phyloP scores from a whole-genome alignment of 2,113 vertebrate species.

The Hippolais icterina region DNA sequence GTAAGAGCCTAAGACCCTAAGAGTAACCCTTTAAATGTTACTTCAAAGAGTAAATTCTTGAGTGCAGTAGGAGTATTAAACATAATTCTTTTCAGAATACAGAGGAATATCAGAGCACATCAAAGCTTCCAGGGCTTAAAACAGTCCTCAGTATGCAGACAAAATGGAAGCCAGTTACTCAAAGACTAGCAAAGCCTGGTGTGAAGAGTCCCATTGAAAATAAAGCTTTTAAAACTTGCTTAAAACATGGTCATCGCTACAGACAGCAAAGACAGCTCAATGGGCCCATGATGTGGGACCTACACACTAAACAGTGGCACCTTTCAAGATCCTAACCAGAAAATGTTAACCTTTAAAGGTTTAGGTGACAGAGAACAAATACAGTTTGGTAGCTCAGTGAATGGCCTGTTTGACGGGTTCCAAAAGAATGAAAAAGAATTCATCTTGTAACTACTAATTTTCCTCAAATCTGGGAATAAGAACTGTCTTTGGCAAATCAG shows the following conservation, averaged over 20 bases:
- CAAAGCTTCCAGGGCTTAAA: neutral
- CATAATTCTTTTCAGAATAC: neutral
- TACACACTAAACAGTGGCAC: neutral
- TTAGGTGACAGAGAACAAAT: neutral
- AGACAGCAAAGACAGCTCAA: neutral
- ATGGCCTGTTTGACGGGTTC: neutral
- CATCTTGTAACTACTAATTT: neutral
- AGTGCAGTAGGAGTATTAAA: neutral
- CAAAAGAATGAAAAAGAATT: neutral
- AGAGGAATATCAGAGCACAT: neutral
- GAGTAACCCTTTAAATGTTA: neutral
- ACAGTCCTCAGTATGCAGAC: neutral
- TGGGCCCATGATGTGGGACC: neutral
- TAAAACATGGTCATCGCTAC: neutral
- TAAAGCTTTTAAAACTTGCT: neutral
- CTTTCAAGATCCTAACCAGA: neutral
- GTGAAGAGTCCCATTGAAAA: neutral
- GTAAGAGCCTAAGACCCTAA: neutral
- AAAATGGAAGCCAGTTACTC: neutral
- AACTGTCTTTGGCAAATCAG: neutral
- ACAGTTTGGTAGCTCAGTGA: neutral
- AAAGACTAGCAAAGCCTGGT: neutral
- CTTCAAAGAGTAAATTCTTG: neutral
- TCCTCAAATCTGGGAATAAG: conserved; percentile 15
- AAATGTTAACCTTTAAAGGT: neutral